These are phyloP conservation scores for Engraulis encrasicolus DNA, from an alignment of 2,113 vertebrate species.

Conservation along the genomic window DNA sequence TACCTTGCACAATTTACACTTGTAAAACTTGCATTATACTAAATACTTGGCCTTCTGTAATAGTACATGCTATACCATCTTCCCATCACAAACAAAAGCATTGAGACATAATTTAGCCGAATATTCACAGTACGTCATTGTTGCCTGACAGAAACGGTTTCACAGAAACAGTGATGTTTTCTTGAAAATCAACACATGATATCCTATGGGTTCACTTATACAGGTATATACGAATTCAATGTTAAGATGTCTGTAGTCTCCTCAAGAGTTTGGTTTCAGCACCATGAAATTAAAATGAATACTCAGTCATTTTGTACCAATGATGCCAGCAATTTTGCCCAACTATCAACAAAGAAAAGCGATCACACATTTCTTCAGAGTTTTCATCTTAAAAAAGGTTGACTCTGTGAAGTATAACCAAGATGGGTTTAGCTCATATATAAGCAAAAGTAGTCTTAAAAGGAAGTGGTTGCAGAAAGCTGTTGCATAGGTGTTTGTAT, in stretches of 20 bases:
- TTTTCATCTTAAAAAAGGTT: background rate
- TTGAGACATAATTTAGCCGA: too few relatives aligned
- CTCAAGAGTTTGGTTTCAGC: background rate
- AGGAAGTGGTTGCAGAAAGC: background rate
- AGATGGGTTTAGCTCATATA: background rate
- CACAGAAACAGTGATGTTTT: background rate
- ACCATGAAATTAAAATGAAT: background rate
- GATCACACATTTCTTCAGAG: background rate
- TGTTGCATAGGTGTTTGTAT: background rate
- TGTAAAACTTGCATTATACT: too few relatives aligned
- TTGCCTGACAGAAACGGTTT: background rate
- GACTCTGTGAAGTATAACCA: background rate
- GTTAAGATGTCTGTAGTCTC: background rate
- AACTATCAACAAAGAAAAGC: background rate
- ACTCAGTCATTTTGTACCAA: background rate
- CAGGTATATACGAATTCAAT: too few relatives aligned
- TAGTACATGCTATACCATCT: background rate
- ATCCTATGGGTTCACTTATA: background rate
- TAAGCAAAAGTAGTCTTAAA: background rate
- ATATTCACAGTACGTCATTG: background rate
- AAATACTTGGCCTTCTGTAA: too few relatives aligned
- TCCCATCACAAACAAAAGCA: background rate
- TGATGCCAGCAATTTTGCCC: background rate
- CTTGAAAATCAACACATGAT: background rate
- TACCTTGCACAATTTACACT: too few relatives aligned